Evolutionary conservation across 2,888 invertebrate species (phyloP).

Genomic region (Zeuzera pyrina): DNA sequence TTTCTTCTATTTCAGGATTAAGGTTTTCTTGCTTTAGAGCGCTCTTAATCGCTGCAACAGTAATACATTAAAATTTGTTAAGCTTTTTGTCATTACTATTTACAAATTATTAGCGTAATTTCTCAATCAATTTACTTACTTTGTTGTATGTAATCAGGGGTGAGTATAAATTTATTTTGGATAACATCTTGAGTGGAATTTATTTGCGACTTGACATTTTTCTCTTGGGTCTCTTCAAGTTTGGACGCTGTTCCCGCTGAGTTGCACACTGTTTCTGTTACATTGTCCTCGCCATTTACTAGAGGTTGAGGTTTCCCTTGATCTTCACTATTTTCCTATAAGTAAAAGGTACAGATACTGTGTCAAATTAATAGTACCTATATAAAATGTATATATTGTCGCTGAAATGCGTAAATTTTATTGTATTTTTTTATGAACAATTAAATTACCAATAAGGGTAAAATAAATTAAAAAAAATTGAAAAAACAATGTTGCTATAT

Average conservation of each 20-base stretch:
- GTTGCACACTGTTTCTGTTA: constrained; percentile 47
- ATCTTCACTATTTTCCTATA: constrained; percentile 52
- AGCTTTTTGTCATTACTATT: neutral
- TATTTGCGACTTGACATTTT: constrained; percentile 55
- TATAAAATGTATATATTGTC: no score
- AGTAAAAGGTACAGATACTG: no score
- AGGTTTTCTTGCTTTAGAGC: constrained; percentile 93
- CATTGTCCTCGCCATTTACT: constrained; percentile 60
- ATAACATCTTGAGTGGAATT: constrained; percentile 38
- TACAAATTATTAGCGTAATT: neutral
- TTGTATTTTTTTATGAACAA: no score
- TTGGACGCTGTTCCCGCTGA: constrained; percentile 54
- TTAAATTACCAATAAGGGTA: no score
- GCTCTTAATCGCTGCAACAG: constrained; percentile 85
- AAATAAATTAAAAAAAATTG: constrained; percentile 25
- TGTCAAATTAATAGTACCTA: no score
- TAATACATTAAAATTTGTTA: neutral
- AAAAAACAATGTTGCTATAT: constrained; percentile 18
- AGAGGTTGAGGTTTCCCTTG: constrained; percentile 46
- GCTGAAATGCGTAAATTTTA: no score
- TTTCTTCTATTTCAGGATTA: constrained; percentile 94
- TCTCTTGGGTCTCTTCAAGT: constrained; percentile 50
- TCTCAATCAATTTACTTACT: constrained; percentile 75
- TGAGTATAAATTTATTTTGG: constrained; percentile 82
- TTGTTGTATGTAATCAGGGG: constrained; percentile 94